Evolutionary conservation across 1,140 invertebrate species (phyloP).

Genomic region (Helicorthomorpha holstii): DNA sequence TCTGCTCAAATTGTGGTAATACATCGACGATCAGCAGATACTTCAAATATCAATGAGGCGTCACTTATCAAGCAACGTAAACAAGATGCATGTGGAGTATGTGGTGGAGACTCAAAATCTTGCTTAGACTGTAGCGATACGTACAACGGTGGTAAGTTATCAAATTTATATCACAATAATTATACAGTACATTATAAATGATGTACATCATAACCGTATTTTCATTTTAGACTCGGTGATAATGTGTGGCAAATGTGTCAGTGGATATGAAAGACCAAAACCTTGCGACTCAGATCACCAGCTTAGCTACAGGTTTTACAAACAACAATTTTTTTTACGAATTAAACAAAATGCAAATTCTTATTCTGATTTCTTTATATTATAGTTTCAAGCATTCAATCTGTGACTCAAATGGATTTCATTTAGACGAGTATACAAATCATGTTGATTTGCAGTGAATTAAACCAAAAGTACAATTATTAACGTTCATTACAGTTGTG

Average conservation of each 20-base stretch:
- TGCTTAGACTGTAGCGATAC: neutral
- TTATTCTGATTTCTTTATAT: neutral
- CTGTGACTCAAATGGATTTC: neutral
- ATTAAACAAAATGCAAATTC: too few relatives aligned
- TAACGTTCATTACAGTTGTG: neutral
- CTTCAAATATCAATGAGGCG: neutral
- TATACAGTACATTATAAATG: neutral
- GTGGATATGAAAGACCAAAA: too few relatives aligned
- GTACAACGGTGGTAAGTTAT: neutral
- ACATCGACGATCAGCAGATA: neutral
- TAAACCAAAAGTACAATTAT: neutral
- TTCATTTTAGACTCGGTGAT: neutral
- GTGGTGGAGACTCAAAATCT: neutral
- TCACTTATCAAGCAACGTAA: neutral
- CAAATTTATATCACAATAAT: neutral
- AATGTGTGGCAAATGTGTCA: too few relatives aligned
- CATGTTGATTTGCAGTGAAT: neutral
- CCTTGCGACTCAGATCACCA: too few relatives aligned
- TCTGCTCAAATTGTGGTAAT: neutral
- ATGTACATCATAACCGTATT: neutral
- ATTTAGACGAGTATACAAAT: neutral
- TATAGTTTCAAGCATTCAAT: neutral
- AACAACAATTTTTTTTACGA: too few relatives aligned
- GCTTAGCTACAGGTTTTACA: too few relatives aligned
- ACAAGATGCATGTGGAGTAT: neutral